A percentile compares a stretch with the other conserved stretches of the same genome.
phyloP scores from a whole-genome alignment of 2,888 invertebrate genomes.

The Empis livida region DNA sequence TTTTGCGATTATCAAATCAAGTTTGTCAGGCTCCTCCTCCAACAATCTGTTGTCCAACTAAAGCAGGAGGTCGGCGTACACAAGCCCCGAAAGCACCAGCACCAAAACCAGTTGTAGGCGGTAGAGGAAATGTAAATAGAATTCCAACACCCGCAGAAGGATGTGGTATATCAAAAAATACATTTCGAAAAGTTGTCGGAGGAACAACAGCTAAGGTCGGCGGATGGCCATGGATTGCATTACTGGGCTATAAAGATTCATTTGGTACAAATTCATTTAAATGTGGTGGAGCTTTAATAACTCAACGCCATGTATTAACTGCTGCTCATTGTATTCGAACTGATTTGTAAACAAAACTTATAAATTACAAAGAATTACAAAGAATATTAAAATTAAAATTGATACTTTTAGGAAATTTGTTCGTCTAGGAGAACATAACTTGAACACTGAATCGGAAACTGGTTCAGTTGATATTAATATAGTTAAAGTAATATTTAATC shows the following conservation, averaged over 20 bases:
- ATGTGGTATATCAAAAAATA: neutral
- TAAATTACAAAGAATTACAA: too few species aligned
- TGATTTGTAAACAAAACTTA: too few species aligned
- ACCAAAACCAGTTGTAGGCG: neutral
- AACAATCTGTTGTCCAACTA: slow-evolving; percentile 25
- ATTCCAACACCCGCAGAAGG: neutral
- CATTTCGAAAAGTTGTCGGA: slow-evolving; percentile 52
- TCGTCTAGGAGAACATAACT: slow-evolving; percentile 66
- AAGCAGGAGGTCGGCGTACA: neutral
- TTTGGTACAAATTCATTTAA: slow-evolving; percentile 28
- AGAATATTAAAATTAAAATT: too few species aligned
- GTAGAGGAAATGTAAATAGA: neutral
- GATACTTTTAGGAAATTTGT: slow-evolving; percentile 46
- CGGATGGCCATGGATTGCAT: slow-evolving; percentile 69
- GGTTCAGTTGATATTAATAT: slow-evolving; percentile 47
- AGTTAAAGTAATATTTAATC: slow-evolving; percentile 26
- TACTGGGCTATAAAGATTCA: slow-evolving; percentile 51
- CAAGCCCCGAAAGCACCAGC: neutral
- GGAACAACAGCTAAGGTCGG: slow-evolving; percentile 54
- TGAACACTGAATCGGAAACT: slow-evolving; percentile 45
- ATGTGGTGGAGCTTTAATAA: slow-evolving; percentile 40
- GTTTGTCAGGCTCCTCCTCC: slow-evolving; percentile 20
- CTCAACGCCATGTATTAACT: slow-evolving; percentile 53
- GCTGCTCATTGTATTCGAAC: slow-evolving; percentile 30
- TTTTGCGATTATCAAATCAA: slow-evolving; percentile 22